phyloP scores from a whole-genome alignment of 30 jellyfish, hydroid and myxozoan species.

The Cassiopea andromeda region DNA sequence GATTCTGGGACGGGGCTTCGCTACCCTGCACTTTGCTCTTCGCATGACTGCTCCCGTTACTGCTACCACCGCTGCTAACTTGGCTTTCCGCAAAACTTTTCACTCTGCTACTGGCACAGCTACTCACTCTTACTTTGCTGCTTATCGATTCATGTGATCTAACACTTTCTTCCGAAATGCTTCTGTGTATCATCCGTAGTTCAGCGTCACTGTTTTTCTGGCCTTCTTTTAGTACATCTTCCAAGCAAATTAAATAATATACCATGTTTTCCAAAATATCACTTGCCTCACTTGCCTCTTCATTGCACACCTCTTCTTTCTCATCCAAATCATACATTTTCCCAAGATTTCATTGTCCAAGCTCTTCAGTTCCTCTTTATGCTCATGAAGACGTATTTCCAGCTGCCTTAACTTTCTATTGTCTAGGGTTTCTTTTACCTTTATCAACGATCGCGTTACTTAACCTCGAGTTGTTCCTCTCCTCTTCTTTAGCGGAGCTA shows the following conservation, averaged over 20 bases:
- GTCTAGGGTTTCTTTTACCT: not conserved
- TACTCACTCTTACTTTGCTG: too few species aligned
- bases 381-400: not conserved
- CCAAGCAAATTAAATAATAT: not conserved
- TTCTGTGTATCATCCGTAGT: not conserved
- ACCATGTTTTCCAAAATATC: not conserved
- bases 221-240: not conserved
- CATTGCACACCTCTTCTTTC: not conserved
- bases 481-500: too few species aligned
- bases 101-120: too few species aligned
- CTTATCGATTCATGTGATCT: not conserved
- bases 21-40: not conserved
- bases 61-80: not conserved
- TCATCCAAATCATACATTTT: not conserved
- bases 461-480: too few species aligned
- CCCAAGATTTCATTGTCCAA: not conserved
- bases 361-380: not conserved
- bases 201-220: not conserved
- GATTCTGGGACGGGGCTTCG: not conserved
- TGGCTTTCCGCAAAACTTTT: too few species aligned
- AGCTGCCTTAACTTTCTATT: not conserved
- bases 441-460: too few species aligned
- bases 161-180: not conserved
- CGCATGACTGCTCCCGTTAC: not conserved
- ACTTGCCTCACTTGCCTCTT: slow-evolving; percentile 11